These are phyloP conservation scores for Loriculus beryllinus DNA, from an alignment of 2,797 vertebrate species.

Conservation along the genomic window DNA sequence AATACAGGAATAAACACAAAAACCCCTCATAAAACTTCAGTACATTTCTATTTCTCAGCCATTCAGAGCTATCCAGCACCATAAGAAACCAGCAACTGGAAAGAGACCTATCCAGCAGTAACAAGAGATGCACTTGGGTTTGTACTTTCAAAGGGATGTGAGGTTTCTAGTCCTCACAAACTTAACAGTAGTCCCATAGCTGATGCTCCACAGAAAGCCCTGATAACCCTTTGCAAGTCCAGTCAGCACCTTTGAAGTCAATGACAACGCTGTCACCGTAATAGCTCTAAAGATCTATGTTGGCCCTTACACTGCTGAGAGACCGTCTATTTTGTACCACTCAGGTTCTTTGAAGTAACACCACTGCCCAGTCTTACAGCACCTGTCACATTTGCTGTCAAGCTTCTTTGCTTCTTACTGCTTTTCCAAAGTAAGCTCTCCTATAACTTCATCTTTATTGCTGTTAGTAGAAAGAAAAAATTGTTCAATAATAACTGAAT, in stretches of 20 bases:
- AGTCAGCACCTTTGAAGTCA: background rate
- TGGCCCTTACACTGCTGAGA: background rate
- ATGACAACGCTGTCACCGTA: background rate
- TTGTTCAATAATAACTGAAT: background rate
- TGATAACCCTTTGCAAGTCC: background rate
- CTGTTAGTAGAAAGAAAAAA: background rate
- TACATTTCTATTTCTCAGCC: background rate
- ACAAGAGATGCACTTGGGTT: background rate
- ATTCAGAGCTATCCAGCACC: background rate
- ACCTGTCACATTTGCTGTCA: background rate
- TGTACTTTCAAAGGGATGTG: background rate
- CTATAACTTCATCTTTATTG: background rate
- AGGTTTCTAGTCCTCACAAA: background rate
- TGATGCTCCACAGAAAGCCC: background rate
- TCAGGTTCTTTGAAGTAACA: background rate
- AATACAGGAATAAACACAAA: background rate
- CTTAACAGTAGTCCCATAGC: background rate
- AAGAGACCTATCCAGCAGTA: background rate
- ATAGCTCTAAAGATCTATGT: background rate
- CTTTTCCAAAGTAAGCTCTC: background rate
- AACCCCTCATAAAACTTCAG: background rate
- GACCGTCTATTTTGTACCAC: background rate
- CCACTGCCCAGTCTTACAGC: background rate
- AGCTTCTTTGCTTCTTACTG: background rate
- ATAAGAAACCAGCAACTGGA: background rate